phyloP scores from a whole-genome alignment of 1,140 invertebrate genomes.

The Drosophila sp. region DNA sequence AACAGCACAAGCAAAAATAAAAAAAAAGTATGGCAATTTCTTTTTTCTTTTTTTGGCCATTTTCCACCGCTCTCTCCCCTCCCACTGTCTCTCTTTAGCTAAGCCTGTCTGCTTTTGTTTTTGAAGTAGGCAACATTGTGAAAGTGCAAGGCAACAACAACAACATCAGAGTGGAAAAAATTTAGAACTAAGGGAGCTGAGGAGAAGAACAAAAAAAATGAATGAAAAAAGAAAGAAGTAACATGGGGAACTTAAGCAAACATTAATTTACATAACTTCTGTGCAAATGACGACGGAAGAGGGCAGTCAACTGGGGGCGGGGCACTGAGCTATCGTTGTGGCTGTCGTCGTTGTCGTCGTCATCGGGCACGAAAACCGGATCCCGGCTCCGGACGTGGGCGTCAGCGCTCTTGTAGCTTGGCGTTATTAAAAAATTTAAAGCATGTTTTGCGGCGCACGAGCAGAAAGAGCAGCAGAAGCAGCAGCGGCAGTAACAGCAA shows the following conservation, averaged over 20 bases:
- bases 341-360: conserved; percentile 26
- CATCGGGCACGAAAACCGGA: conserved; percentile 66
- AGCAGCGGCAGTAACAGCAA: neutral
- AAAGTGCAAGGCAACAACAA: conserved; percentile 58
- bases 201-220: conserved; percentile 41
- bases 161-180: conserved; percentile 33
- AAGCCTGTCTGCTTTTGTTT: conserved; percentile 70
- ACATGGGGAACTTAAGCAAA: conserved; percentile 83
- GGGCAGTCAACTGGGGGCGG: conserved; percentile 20
- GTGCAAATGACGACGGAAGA: conserved; percentile 72
- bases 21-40: conserved; percentile 79
- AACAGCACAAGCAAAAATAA: neutral
- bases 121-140: conserved; percentile 77
- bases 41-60: conserved; percentile 41
- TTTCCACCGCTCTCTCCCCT: conserved; percentile 30
- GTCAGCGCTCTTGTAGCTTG: conserved; percentile 77
- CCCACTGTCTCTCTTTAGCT: conserved; percentile 4
- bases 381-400: conserved; percentile 70
- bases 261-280: conserved; percentile 83
- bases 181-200: conserved; percentile 10
- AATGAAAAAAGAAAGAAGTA: conserved; percentile 71
- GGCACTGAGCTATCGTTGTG: conserved; percentile 20
- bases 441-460: conserved; percentile 78
- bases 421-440: conserved; percentile 83
- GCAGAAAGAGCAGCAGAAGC: conserved; percentile 10